A percentile compares a stretch with the other conserved stretches of the same genome.
These are phyloP conservation scores for Scaptomyza caliginosa DNA, from an alignment of 2,888 invertebrate species.

Conservation along the genomic window DNA sequence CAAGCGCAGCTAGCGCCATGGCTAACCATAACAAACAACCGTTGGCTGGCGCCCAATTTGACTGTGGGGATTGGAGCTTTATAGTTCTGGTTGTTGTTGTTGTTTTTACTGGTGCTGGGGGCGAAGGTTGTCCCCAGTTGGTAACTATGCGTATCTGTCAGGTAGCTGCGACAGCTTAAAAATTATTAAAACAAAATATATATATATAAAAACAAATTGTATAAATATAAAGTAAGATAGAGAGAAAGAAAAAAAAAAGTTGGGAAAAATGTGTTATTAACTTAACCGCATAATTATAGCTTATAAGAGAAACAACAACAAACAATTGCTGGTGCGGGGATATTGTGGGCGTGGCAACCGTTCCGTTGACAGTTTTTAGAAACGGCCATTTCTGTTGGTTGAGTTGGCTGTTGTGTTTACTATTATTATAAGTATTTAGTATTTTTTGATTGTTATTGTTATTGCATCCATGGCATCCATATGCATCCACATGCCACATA, in stretches of 20 bases:
- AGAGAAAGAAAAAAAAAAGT: conserved; percentile 1
- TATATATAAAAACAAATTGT: not conserved
- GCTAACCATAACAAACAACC: conserved; percentile 34
- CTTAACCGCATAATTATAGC: conserved; percentile 68
- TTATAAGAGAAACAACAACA: conserved; percentile 12
- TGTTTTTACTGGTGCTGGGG: conserved; percentile 1
- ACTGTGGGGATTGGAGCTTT: conserved; percentile 2
- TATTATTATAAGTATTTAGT: not conserved
- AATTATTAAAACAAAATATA: too few relatives aligned
- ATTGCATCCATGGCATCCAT: conserved; percentile 24
- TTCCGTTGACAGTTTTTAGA: conserved; percentile 65
- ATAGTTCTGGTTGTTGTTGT: not conserved
- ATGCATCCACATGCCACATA: conserved; percentile 10
- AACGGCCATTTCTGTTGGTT: conserved; percentile 25
- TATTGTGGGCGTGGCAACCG: conserved; percentile 52
- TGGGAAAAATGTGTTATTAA: conserved; percentile 64
- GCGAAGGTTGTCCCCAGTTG: conserved; percentile 11
- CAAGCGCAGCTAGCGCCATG: conserved; percentile 24
- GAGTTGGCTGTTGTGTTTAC: not conserved
- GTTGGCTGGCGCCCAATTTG: conserved; percentile 17
- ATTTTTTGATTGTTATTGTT: conserved; percentile 13
- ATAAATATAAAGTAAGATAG: not conserved
- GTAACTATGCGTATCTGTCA: conserved; percentile 41
- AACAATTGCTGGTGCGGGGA: conserved; percentile 11
- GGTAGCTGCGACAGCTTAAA: conserved; percentile 1